A percentile compares a stretch with the other conserved stretches of the same genome.
These are phyloP conservation scores for Nomada hirtipes DNA, from an alignment of 2,888 invertebrate species.

Conservation along the genomic window DNA sequence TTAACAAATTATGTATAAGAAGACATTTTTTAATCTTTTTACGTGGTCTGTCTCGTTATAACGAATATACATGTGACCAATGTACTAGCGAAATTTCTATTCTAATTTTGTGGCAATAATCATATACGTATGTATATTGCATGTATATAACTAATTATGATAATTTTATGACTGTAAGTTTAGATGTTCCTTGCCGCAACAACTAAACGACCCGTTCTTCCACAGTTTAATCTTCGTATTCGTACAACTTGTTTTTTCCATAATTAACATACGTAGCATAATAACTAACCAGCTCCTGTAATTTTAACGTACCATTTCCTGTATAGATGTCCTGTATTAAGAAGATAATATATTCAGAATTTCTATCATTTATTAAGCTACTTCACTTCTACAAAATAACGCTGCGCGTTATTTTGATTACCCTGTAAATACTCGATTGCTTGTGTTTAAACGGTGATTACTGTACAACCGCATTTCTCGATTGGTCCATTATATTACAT, in stretches of 20 bases:
- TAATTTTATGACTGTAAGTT: constrained; percentile 39
- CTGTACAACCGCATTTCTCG: constrained; percentile 7
- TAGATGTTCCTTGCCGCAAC: constrained; percentile 49
- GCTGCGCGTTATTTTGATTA: constrained; percentile 57
- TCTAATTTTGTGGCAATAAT: constrained; percentile 71
- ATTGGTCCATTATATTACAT: constrained; percentile 24
- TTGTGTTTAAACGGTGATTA: constrained; percentile 52
- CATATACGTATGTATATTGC: constrained; percentile 26
- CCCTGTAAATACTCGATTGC: constrained; percentile 60
- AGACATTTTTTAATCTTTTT: constrained; percentile 54
- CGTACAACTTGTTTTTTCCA: constrained; percentile 34
- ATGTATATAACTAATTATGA: constrained; percentile 40
- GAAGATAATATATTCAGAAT: constrained; percentile 46
- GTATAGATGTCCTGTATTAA: constrained; percentile 59
- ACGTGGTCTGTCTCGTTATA: constrained; percentile 40
- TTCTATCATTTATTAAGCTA: constrained; percentile 56
- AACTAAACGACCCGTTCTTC: constrained; percentile 46
- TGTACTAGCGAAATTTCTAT: constrained; percentile 51
- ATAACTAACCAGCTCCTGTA: constrained; percentile 50
- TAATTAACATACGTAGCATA: constrained; percentile 28
- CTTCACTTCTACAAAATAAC: constrained; percentile 41
- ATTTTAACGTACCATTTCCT: constrained; percentile 37
- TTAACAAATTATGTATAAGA: constrained; percentile 21
- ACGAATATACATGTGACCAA: constrained; percentile 55
- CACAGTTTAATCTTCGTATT: constrained; percentile 52